Percentiles rank a stretch among this genome's conserved stretches.
Conservation (phyloP, 2,888 invertebrate genomes). For the Phortica okadai region DNA sequence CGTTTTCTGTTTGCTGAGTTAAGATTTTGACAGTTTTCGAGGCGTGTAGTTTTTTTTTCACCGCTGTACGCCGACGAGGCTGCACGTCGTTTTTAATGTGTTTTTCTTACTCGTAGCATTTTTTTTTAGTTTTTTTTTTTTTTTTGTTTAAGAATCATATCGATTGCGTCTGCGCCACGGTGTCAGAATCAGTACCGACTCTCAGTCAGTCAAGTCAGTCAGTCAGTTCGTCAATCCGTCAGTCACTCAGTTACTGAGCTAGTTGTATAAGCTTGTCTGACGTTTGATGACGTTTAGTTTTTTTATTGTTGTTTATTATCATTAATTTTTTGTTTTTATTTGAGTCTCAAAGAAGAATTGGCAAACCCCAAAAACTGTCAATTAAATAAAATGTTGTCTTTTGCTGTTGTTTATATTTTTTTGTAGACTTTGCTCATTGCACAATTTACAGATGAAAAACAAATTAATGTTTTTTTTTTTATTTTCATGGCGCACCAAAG, state of each 20-base stretch:
- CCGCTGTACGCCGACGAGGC: constrained; percentile 48
- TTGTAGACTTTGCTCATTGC: neutral
- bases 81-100: constrained; percentile 61
- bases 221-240: constrained; percentile 42
- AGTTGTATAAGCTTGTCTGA: constrained; percentile 37
- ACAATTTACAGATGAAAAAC: too few species aligned
- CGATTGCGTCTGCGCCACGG: constrained; percentile 20
- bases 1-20: constrained; percentile 48
- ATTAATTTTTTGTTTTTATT: neutral
- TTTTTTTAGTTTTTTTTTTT: neutral
- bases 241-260: constrained; percentile 21
- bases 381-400: constrained; percentile 74
- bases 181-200: constrained; percentile 36
- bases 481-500: too few species aligned
- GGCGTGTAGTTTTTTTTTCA: constrained; percentile 52
- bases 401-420: constrained; percentile 6
- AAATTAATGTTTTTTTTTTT: too few species aligned
- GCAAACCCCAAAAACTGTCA: constrained; percentile 71
- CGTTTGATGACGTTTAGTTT: constrained; percentile 29
- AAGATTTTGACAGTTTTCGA: constrained; percentile 66
- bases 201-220: constrained; percentile 41
- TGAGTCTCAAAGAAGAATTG: neutral
- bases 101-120: neutral
- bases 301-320: neutral
- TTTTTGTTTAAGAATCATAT: constrained; percentile 56